Conservation (phyloP, 2,888 invertebrate genomes). For the Pachymerium ferrugineum region DNA sequence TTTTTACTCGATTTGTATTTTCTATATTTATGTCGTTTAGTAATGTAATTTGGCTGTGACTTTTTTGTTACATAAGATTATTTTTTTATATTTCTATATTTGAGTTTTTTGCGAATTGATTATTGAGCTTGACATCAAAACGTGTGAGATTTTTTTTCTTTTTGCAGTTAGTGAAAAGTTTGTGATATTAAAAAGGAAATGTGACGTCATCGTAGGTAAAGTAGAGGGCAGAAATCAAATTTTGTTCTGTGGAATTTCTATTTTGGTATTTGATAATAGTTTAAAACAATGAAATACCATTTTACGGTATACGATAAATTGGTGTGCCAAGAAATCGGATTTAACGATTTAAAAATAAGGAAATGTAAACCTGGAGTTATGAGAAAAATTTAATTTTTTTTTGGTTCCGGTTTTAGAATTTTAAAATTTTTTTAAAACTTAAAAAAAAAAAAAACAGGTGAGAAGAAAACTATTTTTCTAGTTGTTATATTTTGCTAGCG, state of each 20-base stretch:
- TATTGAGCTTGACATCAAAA: conserved; percentile 13
- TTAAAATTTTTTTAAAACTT: background rate
- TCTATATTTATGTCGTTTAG: background rate
- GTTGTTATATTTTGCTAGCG: background rate
- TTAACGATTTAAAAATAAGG: no score
- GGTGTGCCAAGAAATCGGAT: background rate
- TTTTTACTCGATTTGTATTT: background rate
- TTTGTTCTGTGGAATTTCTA: no score
- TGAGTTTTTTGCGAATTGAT: background rate
- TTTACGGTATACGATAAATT: background rate
- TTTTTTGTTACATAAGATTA: background rate
- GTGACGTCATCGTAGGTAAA: background rate
- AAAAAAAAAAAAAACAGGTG: background rate
- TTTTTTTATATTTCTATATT: background rate
- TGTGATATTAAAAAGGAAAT: background rate
- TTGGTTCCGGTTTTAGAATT: no score
- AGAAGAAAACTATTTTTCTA: background rate
- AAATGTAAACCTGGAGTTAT: no score
- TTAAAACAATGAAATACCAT: background rate
- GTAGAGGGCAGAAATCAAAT: no score
- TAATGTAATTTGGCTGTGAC: background rate
- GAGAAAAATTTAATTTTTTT: background rate
- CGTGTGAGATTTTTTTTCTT: background rate
- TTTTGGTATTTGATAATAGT: no score
- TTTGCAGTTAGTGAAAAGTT: background rate